Base-by-base conservation (phyloP, 2,797 vertebrate genomes). In the Distichodus sexfasciatus region DNA sequence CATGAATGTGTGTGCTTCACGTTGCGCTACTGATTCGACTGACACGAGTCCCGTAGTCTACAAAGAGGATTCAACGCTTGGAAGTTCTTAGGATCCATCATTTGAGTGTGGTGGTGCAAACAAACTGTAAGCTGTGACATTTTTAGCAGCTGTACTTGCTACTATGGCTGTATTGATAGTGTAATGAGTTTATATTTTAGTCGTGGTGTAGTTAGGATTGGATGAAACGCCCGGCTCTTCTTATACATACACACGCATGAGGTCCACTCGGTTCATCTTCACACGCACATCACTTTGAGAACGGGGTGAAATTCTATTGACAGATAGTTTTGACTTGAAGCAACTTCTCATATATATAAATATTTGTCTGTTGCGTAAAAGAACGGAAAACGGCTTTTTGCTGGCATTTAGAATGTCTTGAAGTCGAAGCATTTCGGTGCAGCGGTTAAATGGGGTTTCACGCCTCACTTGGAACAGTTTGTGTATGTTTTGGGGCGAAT, bases 261-360 rank as follows among this genome's bases (percentile, higher is more conserved):
- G 67, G 69, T 5, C 33, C 33, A 74, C 26, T 0, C 53, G 14
- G 8, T 24, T 54, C 36, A 54, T 80, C 57, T 69, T 24, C 51
- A 55, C 61, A 51, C 29, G 26, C 21, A 58, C 54, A n/a, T 63
- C 75, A 76, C 50, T 83, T 81, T 81, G 81, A 80, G 76, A 71
- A 74, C 47, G 72, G 74, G 65, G 65, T 64, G 76, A 80, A 75
- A 59, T 53, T 79, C 64, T 71, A 26, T 44, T 57, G 72, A 74
- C 86, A 85, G 83, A 85, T 86, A 85, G 84, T 67, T 46, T 74
- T 75, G 74, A 85, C 84, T 80, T 62, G 51, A 80, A 78, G 82
- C 81, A 83, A 77, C 43, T 26, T 19, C 21, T n/a, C 17, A 53
- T 4, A 43, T 41, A 69, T 6, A 51, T 12, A 50, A 6, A 31